These are phyloP conservation scores for Globia sparganii DNA, from an alignment of 2,888 invertebrate species.

Conservation along the genomic window DNA sequence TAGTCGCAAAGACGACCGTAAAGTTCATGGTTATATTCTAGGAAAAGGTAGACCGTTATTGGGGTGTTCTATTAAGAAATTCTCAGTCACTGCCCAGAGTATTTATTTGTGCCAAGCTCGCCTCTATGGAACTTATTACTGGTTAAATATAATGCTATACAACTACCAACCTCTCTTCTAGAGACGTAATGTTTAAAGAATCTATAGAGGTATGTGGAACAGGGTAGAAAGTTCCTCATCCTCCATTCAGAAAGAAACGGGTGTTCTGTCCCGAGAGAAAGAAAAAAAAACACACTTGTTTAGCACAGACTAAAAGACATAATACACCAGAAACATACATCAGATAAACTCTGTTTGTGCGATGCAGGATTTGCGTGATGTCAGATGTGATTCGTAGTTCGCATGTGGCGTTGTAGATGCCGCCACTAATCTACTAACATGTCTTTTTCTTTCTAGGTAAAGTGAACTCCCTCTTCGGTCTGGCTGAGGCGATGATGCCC, in stretches of 20 bases:
- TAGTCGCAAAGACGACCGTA: background rate
- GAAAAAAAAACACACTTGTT: no score
- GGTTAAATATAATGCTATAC: background rate
- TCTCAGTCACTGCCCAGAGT: no score
- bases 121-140: background rate
- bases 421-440: background rate
- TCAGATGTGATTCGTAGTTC: background rate
- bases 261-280: no score
- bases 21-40: background rate
- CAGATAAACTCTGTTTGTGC: no score
- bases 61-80: no score
- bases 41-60: background rate
- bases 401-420: background rate
- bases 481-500: slow-evolving; percentile 93
- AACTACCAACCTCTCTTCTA: background rate
- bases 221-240: no score
- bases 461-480: slow-evolving; percentile 93
- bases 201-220: no score
- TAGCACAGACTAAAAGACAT: no score
- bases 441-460: slow-evolving; percentile 87
- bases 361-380: background rate
- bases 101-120: background rate
- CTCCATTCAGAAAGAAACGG: no score
- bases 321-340: no score
- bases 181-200: background rate